These are phyloP conservation scores for Uropetala carovei DNA, from an alignment of 2,888 invertebrate species.

Conservation along the genomic window DNA sequence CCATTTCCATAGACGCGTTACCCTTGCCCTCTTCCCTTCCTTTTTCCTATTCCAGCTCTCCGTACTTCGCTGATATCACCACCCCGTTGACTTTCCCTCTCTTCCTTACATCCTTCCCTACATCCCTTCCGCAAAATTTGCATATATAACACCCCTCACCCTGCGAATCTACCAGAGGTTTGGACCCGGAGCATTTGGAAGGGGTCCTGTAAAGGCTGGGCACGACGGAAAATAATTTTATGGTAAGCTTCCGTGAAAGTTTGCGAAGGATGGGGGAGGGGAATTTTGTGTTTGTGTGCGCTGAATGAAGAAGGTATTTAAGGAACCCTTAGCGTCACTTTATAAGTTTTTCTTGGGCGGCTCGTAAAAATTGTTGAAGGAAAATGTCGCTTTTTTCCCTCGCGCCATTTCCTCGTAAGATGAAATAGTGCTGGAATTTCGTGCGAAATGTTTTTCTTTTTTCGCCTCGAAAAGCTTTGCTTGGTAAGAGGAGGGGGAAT, in stretches of 20 bases:
- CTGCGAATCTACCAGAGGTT: neutral
- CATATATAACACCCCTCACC: neutral
- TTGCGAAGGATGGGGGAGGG: too few relatives aligned
- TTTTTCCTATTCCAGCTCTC: neutral
- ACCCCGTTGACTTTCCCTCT: neutral
- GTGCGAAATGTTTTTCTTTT: neutral
- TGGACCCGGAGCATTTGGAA: neutral
- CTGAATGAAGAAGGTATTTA: neutral
- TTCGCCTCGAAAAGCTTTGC: too few relatives aligned
- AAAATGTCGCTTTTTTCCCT: neutral
- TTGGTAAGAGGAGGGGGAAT: too few relatives aligned
- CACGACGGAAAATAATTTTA: neutral
- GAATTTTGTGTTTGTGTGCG: neutral
- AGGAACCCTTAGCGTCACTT: conserved; percentile 5
- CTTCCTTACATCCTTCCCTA: too few relatives aligned
- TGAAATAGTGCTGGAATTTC: neutral
- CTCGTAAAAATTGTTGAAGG: neutral
- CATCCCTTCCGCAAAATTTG: neutral
- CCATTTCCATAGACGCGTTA: neutral
- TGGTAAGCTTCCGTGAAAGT: neutral
- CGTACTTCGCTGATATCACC: neutral
- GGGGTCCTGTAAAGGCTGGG: conserved; percentile 9
- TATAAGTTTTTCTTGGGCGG: neutral
- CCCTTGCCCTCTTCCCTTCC: neutral
- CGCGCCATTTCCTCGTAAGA: neutral